Conservation (phyloP, 2,113 vertebrate genomes). For the Psephotus haematonotus region DNA sequence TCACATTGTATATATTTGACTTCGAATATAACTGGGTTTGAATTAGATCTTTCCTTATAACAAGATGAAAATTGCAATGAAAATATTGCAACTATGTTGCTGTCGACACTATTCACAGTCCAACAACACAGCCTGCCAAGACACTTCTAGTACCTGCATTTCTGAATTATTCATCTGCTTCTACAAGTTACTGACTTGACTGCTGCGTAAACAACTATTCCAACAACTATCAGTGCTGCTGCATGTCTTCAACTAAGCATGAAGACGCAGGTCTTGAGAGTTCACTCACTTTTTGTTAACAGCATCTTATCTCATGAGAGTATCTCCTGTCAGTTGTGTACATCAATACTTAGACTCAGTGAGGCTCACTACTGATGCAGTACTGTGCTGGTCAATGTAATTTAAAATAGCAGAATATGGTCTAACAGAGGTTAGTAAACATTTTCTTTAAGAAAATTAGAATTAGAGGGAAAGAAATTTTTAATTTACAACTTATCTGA, state of each 20-base stretch:
- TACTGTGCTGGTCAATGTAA: not conserved
- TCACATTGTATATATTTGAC: not conserved
- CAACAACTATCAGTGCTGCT: not conserved
- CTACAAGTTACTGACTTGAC: not conserved
- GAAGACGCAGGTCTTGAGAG: not conserved
- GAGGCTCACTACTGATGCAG: not conserved
- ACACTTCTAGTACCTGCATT: rapidly evolving
- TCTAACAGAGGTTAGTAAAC: not conserved
- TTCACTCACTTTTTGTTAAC: not conserved
- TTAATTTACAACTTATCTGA: not conserved
- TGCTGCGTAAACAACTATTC: not conserved
- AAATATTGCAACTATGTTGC: not conserved
- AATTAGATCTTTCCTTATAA: not conserved
- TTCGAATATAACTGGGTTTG: conserved; percentile 14
- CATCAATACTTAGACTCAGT: not conserved
- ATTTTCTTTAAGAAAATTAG: not conserved
- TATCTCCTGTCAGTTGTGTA: not conserved
- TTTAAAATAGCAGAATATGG: not conserved
- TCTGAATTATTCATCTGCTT: not conserved
- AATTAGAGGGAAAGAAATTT: not conserved
- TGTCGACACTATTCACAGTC: not conserved
- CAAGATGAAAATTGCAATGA: not conserved
- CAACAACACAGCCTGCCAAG: not conserved
- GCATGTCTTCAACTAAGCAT: not conserved
- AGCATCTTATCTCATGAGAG: not conserved